These are phyloP conservation scores for Pardalotus punctatus DNA, from an alignment of 2,113 vertebrate genomes.

Conservation along the genomic window DNA sequence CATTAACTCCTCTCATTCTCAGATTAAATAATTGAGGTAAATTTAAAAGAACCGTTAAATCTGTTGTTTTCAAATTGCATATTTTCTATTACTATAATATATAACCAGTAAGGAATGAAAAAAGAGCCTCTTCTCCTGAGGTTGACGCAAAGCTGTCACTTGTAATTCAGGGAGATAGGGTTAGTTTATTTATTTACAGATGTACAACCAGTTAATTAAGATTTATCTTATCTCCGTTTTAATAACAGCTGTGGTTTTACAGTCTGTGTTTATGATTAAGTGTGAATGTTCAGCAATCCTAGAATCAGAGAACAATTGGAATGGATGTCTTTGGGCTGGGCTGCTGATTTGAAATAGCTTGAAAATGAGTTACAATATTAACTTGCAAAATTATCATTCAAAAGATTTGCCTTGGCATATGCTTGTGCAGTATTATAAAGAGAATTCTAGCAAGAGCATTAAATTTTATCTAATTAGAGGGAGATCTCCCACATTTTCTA, in stretches of 20 bases:
- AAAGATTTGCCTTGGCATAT: neutral
- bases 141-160: neutral
- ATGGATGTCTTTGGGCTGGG: conserved; percentile 7
- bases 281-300: conserved; percentile 8
- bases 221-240: conserved; percentile 59
- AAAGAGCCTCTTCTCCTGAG: neutral
- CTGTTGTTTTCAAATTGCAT: neutral
- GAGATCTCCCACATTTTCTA: neutral
- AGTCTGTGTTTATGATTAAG: conserved; percentile 41
- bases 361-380: conserved; percentile 10
- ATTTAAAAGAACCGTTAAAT: neutral
- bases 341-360: conserved; percentile 34
- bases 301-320: conserved; percentile 19
- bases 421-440: neutral
- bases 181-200: conserved; percentile 55
- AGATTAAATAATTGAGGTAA: neutral
- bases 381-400: neutral
- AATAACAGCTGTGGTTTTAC: conserved; percentile 29
- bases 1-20: neutral
- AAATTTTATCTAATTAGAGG: neutral
- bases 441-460: neutral
- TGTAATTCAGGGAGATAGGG: neutral
- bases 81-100: neutral
- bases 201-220: conserved; percentile 42
- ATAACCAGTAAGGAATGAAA: neutral